phyloP scores from a whole-genome alignment of 2,113 vertebrate species.

The Oncorhynchus nerka region DNA sequence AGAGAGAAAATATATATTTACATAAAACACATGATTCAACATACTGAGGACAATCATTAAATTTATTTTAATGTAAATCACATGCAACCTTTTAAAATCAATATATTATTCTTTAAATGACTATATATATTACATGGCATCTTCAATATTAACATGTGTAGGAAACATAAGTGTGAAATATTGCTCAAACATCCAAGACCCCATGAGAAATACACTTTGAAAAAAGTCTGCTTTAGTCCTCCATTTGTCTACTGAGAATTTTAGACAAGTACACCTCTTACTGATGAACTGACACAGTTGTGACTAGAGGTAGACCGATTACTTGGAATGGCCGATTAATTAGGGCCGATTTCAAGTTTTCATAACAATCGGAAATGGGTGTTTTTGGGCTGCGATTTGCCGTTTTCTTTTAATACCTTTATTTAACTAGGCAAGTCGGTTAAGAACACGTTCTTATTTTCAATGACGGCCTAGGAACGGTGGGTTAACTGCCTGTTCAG shows the following conservation, averaged over 20 bases:
- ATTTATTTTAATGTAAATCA: too few species aligned
- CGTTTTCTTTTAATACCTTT: too few species aligned
- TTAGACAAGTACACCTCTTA: background rate
- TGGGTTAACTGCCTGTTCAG: too few species aligned
- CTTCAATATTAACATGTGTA: too few species aligned
- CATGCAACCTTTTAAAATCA: background rate
- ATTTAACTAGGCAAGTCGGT: too few species aligned
- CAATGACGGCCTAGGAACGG: too few species aligned
- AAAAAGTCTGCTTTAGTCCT: background rate
- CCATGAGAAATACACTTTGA: too few species aligned
- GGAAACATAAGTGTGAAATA: background rate
- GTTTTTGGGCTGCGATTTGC: too few species aligned
- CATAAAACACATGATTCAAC: background rate
- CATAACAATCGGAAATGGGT: too few species aligned
- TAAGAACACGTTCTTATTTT: too few species aligned
- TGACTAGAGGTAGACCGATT: background rate
- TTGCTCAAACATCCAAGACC: background rate
- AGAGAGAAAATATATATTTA: background rate
- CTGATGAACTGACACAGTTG: slow-evolving; percentile 7
- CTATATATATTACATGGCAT: background rate
- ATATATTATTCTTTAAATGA: background rate
- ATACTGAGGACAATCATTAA: background rate
- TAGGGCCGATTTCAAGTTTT: too few species aligned
- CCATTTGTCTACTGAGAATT: background rate
- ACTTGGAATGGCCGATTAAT: too few species aligned